Evolutionary conservation across 2,888 invertebrate genomes (phyloP).

Genomic region (Lasiommata megera): DNA sequence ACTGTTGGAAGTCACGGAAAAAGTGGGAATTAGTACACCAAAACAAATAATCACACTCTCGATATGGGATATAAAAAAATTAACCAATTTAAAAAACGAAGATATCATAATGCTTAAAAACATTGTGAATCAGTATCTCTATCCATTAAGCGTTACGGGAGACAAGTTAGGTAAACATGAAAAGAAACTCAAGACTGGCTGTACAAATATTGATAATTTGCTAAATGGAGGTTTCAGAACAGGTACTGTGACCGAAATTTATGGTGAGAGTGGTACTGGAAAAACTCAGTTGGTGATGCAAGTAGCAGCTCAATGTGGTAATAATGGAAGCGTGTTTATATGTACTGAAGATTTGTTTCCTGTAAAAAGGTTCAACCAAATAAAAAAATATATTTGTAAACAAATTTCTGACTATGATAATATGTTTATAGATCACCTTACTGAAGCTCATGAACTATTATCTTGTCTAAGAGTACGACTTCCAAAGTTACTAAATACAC

Average conservation of each 20-base stretch:
- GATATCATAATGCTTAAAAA: constrained; percentile 57
- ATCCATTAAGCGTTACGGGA: constrained; percentile 45
- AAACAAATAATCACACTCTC: constrained; percentile 58
- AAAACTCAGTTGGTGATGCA: constrained; percentile 92
- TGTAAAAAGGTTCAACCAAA: constrained; percentile 64
- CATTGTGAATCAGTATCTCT: constrained; percentile 45
- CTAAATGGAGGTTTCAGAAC: constrained; percentile 85
- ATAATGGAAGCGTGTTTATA: constrained; percentile 83
- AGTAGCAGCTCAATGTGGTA: constrained; percentile 84
- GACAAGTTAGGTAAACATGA: constrained; percentile 39
- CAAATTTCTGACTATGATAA: constrained; percentile 47
- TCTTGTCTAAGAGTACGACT: constrained; percentile 61
- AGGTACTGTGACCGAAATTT: constrained; percentile 88
- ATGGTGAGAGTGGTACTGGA: constrained; percentile 90
- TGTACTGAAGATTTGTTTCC: constrained; percentile 88
- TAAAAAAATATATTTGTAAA: constrained; percentile 44
- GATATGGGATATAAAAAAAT: constrained; percentile 59
- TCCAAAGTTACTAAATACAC: constrained; percentile 53
- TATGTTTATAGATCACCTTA: constrained; percentile 68
- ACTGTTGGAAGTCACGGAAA: constrained; percentile 54
- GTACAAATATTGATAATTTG: constrained; percentile 79
- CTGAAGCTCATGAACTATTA: constrained; percentile 61
- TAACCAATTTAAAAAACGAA: constrained; percentile 54
- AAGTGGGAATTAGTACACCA: constrained; percentile 54
- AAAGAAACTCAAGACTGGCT: constrained; percentile 76